These are phyloP conservation scores for Condylura cristata DNA, from an alignment of 2,113 vertebrate species.

Conservation along the genomic window DNA sequence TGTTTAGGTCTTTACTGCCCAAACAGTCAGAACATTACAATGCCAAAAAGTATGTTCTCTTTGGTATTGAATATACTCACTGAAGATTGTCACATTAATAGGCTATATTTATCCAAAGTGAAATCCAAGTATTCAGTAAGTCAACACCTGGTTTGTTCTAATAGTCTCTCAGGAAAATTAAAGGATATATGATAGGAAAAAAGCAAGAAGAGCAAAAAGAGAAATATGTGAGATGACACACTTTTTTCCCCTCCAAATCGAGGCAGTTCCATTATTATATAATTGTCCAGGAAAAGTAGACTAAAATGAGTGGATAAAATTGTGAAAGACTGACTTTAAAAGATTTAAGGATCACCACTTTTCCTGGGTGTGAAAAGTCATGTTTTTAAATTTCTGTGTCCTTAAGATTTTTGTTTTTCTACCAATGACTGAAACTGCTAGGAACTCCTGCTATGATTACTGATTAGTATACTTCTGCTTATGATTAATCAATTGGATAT, in stretches of 20 bases:
- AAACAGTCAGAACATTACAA: not conserved
- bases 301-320: not conserved
- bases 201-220: not conserved
- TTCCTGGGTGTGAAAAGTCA: not conserved
- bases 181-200: not conserved
- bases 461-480: not conserved
- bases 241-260: not conserved
- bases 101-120: not conserved
- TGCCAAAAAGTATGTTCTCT: not conserved
- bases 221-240: not conserved
- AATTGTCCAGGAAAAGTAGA: not conserved
- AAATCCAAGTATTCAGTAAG: not conserved
- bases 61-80: not conserved
- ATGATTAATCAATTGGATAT: not conserved
- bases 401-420: not conserved
- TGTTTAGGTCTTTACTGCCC: not conserved
- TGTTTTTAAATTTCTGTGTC: not conserved
- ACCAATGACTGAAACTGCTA: not conserved
- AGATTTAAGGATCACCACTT: not conserved
- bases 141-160: not conserved
- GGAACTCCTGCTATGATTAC: not conserved
- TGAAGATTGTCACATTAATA: not conserved
- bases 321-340: not conserved
- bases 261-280: not conserved
- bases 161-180: not conserved